Percentiles rank a stretch among this genome's conserved stretches.
These are phyloP conservation scores for Brachionus calyciflorus DNA, from an alignment of 1,140 invertebrate genomes.

Conservation along the genomic window DNA sequence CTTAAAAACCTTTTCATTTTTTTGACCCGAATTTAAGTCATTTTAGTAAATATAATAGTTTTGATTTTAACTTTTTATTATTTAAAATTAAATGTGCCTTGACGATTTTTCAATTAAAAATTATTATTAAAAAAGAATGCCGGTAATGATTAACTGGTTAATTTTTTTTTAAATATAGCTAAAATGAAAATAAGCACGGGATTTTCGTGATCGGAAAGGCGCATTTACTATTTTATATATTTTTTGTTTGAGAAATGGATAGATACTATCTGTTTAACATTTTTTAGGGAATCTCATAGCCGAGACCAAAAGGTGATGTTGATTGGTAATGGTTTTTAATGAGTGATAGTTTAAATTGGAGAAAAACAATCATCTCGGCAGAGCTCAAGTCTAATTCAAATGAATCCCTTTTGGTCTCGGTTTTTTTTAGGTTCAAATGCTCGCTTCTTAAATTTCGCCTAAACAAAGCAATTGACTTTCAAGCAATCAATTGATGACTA, in stretches of 20 bases:
- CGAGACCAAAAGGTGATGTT: neutral
- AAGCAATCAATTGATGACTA: too few relatives aligned
- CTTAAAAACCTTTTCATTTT: too few relatives aligned
- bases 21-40: too few relatives aligned
- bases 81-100: neutral
- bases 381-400: neutral
- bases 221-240: neutral
- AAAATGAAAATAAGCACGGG: too few relatives aligned
- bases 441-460: too few relatives aligned
- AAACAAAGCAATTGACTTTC: too few relatives aligned
- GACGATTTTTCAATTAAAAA: too few relatives aligned
- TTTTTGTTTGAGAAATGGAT: neutral
- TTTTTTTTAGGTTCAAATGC: neutral
- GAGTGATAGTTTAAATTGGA: neutral
- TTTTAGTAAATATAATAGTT: too few relatives aligned
- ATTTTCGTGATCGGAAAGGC: neutral
- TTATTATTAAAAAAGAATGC: neutral
- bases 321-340: neutral
- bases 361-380: neutral
- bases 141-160: neutral
- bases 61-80: neutral
- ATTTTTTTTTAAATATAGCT: too few relatives aligned
- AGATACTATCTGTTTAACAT: slow-evolving; percentile 19
- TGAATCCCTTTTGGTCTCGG: neutral
- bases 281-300: neutral